Base-by-base conservation (phyloP, 53 echinoderm and acorn worm species). In the Holothuria leucospilota region DNA sequence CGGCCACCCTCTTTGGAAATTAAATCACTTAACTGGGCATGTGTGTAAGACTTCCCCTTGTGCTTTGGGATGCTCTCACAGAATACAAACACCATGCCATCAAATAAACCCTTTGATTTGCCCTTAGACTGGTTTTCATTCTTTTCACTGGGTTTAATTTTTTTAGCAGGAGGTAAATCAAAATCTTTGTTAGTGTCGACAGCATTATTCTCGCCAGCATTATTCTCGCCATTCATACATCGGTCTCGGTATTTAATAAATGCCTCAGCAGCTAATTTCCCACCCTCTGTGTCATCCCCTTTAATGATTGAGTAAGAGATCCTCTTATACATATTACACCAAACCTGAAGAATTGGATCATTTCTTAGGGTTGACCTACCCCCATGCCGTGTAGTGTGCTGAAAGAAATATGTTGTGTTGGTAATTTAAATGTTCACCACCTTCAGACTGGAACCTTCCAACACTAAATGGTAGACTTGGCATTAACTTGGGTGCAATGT, bases 371-470 rank as follows among this genome's bases (percentile, higher is more conserved):
- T 52, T 20, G 27, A 69, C 59, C 27, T 52, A 52, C 94, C 89
- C 41, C 94, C 91, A 86, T 89, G 87, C 66, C 87, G 69, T 46
- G 94, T 91, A 0, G 91, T 94, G 69, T 94, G 89, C 60, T 87
- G 83, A 82, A 62, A 91, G 24, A 78, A 89, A 65, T 59, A 84
- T 62, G 81, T 85, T 92, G 46, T 94, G 91, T 24, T 71, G 46
- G 51, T 94, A 90, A 83, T 94, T 92, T 0, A 70, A 38, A 56
- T 92, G 89, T 59, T 94, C 92, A 20, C 94, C 91, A 75, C 87
- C 94, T 70, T 94, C 94, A 16, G 94, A 51, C 60, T 90, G 89
- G 28, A 86, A 91, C 38, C 90, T 75, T 68, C 87, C 58, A 15
- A 94, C 38, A 38, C 87, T 86, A 67, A 94, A 89, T 39, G 77